These are phyloP conservation scores for Hypsibius dujardini DNA, from an alignment of 1,140 invertebrate species.

Conservation along the genomic window DNA sequence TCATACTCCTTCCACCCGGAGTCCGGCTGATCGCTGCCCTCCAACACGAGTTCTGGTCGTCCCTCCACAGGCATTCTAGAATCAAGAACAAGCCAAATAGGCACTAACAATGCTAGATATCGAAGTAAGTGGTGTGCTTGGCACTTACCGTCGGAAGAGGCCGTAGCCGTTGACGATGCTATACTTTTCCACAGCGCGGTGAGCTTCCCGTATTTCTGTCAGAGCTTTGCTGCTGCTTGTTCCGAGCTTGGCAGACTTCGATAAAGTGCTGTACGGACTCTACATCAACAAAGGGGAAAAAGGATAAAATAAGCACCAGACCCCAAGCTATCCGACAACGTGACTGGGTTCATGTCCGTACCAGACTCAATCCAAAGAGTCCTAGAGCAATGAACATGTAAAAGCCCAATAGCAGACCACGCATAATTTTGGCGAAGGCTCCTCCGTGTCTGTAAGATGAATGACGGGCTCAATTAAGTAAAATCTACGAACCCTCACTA, in stretches of 20 bases:
- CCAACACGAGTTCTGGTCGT: constrained; percentile 55
- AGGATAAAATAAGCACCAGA: constrained; percentile 12
- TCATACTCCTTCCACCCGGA: constrained; percentile 60
- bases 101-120: constrained; percentile 17
- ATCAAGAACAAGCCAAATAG: constrained; percentile 20
- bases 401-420: constrained; percentile 38
- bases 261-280: constrained; percentile 45
- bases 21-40: constrained; percentile 47
- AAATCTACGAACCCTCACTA: too few relatives aligned
- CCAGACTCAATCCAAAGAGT: constrained; percentile 47
- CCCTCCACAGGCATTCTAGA: constrained; percentile 49
- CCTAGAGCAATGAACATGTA: constrained; percentile 40
- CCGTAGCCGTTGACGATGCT: constrained; percentile 45
- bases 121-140: constrained; percentile 15
- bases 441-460: constrained; percentile 31
- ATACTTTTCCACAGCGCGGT: constrained; percentile 35
- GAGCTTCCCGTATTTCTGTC: constrained; percentile 35
- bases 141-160: constrained; percentile 40
- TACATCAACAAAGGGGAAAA: constrained; percentile 26
- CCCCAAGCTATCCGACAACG: neutral
- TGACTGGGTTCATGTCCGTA: constrained; percentile 32
- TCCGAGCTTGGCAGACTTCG: constrained; percentile 39
- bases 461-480: constrained; percentile 11
- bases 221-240: constrained; percentile 35
- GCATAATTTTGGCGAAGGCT: constrained; percentile 37